Evolutionary conservation across 2,113 vertebrate genomes (phyloP), one percentile per base, ranked within the genome.

Genomic region (Pterophyllum scalare): DNA sequence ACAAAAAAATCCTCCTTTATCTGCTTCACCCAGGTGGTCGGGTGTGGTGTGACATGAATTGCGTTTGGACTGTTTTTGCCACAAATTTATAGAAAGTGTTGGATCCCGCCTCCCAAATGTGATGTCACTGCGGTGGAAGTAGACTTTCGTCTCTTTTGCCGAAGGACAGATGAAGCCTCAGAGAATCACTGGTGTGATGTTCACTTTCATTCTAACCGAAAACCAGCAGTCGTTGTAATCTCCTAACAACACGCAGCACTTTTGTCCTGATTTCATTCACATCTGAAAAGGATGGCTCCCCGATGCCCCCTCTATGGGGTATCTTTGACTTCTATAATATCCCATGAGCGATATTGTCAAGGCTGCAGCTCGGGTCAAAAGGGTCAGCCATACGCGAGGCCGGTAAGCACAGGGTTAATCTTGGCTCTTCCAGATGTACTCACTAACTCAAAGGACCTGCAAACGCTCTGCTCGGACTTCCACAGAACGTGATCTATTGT

Each of bases 401-500:
- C 82, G 40, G 79, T 87, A 89, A 94, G 91, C 80, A 2, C 81
- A 62, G 88, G 90, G 90, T 93, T 95, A 95, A 94, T 93, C 93
- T 89, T 0, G 17, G 38, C 83, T 82, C 75, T 85, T 91, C 91
- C 94, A 95, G 91, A 94, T 94, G 92, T 82, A 85, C 86, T 82
- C 22, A 65, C 77, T 79, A 1, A 58, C 83, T 94, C 85, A 93
- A 91, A 92, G 88, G 92, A 80, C 59, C 87, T 57, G 83, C 83
- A 81, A 82, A 65, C 40, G 85, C 89, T 92, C 79, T 79, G 59
- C 87, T 91, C 75, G 79, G 89, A 91, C 92, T 75, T 86, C 86
- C 92, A 94, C 93, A 93, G 91, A 95, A 85, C 88, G 46, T 86
- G 89, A 94, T 89, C 94, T 93, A 95, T 95, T 96, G 95, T 96